These are phyloP conservation scores for Tethya wilhelma DNA, from an alignment of 37 sponge, comb jelly and placozoan species.

Conservation along the genomic window DNA sequence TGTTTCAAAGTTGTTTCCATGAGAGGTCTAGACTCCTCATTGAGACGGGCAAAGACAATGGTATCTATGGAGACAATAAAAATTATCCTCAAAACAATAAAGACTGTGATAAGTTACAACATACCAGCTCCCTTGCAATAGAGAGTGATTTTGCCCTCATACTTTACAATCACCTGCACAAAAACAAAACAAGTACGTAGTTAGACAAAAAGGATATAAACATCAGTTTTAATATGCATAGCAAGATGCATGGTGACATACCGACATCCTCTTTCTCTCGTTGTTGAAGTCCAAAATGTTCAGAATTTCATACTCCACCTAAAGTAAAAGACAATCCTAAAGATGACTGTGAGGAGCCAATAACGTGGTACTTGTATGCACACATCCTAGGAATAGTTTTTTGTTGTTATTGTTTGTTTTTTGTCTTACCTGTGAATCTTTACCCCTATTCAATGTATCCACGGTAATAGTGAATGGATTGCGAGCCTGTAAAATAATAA, in stretches of 20 bases:
- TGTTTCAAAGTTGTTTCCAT: slow-evolving; percentile 47
- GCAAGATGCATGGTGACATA: slow-evolving; percentile 28
- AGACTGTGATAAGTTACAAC: neutral
- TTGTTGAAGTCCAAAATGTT: slow-evolving; percentile 97
- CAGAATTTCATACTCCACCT: slow-evolving; percentile 80
- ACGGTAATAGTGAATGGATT: slow-evolving; percentile 67
- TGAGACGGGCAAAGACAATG: slow-evolving; percentile 42
- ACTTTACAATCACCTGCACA: slow-evolving; percentile 62
- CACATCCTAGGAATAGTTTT: neutral
- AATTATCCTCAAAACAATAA: neutral
- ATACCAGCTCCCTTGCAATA: slow-evolving; percentile 97
- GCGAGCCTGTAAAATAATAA: slow-evolving; percentile 57
- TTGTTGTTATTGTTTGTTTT: neutral
- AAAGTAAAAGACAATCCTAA: neutral
- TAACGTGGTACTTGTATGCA: neutral
- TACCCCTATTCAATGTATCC: slow-evolving; percentile 30
- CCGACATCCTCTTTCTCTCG: slow-evolving; percentile 98
- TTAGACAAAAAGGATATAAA: neutral
- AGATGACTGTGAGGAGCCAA: neutral
- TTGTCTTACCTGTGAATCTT: neutral
- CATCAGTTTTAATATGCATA: neutral
- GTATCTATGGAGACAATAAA: slow-evolving; percentile 22
- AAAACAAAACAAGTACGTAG: neutral
- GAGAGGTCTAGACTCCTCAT: slow-evolving; percentile 16
- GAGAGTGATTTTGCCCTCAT: slow-evolving; percentile 55